phyloP scores from a whole-genome alignment of 2,888 invertebrate genomes.

The Drosophila anomalata region DNA sequence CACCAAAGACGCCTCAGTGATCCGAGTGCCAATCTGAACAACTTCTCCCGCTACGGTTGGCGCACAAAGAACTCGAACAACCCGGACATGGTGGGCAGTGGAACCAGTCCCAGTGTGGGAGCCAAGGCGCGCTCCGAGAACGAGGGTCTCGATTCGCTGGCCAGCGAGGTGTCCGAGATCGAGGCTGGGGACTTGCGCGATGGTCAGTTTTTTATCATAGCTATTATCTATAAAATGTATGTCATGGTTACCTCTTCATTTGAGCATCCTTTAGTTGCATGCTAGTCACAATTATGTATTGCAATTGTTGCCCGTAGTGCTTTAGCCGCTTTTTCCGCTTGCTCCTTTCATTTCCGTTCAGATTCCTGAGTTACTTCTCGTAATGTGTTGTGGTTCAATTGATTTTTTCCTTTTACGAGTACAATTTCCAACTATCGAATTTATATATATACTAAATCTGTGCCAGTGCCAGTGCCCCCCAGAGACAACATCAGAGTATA shows the following conservation, averaged over 20 bases:
- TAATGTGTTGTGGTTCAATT: slow-evolving; percentile 71
- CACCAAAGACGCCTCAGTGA: slow-evolving; percentile 93
- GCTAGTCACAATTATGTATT: slow-evolving; percentile 15
- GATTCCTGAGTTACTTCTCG: slow-evolving; percentile 51
- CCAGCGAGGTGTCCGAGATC: slow-evolving; percentile 93
- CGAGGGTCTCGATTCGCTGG: slow-evolving; percentile 94
- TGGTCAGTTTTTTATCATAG: slow-evolving; percentile 85
- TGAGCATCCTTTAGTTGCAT: slow-evolving; percentile 43
- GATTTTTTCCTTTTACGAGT: slow-evolving; percentile 58
- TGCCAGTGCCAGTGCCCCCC: slow-evolving; percentile 23
- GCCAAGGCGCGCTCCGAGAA: slow-evolving; percentile 95
- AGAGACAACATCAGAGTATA: slow-evolving; percentile 46
- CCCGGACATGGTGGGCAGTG: slow-evolving; percentile 86
- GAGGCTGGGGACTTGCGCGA: slow-evolving; percentile 97
- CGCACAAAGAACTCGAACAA: slow-evolving; percentile 85
- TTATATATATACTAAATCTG: slow-evolving; percentile 54
- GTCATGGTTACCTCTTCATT: slow-evolving; percentile 25
- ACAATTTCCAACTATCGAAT: slow-evolving; percentile 58
- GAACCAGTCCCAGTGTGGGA: slow-evolving; percentile 85
- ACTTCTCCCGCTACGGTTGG: slow-evolving; percentile 93
- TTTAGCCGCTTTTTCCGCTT: slow-evolving; percentile 51
- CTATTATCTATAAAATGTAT: slow-evolving; percentile 1
- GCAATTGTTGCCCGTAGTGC: slow-evolving; percentile 27
- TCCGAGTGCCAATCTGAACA: slow-evolving; percentile 95
- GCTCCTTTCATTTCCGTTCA: slow-evolving; percentile 40